Percentiles rank a stretch among this genome's conserved stretches.
Conservation (phyloP, 2,888 invertebrate species). For the Leptopterna dolabrata region DNA sequence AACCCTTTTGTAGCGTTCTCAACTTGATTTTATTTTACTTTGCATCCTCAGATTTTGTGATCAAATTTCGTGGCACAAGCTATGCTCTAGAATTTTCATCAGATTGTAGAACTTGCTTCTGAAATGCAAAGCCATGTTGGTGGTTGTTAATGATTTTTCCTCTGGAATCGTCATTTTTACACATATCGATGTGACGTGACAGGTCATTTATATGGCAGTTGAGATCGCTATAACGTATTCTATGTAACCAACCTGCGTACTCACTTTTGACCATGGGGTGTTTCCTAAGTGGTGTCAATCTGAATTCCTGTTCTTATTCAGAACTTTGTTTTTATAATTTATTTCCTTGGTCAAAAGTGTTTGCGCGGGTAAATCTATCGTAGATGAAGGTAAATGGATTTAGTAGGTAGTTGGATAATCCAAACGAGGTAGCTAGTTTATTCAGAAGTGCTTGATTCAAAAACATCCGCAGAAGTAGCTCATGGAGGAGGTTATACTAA, state of each 20-base stretch:
- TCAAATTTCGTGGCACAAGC: neutral
- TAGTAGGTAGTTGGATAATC: slow-evolving; percentile 2
- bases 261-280: neutral
- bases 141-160: too few relatives aligned
- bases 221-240: neutral
- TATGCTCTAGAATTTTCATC: too few relatives aligned
- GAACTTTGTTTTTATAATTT: too few relatives aligned
- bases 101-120: too few relatives aligned
- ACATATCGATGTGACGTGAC: neutral
- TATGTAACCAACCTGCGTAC: neutral
- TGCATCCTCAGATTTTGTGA: neutral
- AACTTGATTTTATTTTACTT: neutral
- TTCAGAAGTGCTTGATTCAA: neutral
- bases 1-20: slow-evolving; percentile 30
- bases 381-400: neutral
- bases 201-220: neutral
- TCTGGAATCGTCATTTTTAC: too few relatives aligned
- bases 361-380: neutral
- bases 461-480: neutral
- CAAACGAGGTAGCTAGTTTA: neutral
- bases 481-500: neutral
- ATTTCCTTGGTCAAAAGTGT: neutral
- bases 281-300: neutral
- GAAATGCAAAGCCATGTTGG: too few relatives aligned
- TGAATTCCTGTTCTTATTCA: too few relatives aligned